phyloP scores from a whole-genome alignment of 2,797 vertebrate species.

The Botia almorhae region DNA sequence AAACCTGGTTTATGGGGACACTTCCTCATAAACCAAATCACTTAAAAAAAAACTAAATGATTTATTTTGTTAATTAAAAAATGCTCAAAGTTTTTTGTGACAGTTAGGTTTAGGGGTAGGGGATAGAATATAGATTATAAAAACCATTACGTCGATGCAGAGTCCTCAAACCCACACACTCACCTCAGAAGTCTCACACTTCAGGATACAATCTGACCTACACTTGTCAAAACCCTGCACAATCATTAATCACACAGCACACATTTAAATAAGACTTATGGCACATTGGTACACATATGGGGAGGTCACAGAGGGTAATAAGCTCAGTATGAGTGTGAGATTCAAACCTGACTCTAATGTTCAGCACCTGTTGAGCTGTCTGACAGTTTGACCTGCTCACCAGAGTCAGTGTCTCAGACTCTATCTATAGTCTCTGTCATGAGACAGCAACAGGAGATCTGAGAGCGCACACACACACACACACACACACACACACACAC shows the following conservation, averaged over 20 bases:
- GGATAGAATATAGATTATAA: too few species aligned
- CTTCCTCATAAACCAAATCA: too few species aligned
- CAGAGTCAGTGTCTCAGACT: slow-evolving; percentile 72
- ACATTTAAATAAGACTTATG: slow-evolving; percentile 8
- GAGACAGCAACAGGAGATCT: slow-evolving; percentile 50
- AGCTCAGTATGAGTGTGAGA: slow-evolving; percentile 12
- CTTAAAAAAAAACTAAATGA: too few species aligned
- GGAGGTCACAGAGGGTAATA: slow-evolving; percentile 18
- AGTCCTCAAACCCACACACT: not conserved
- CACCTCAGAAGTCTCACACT: not conserved
- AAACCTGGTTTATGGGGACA: too few species aligned
- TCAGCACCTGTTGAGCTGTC: slow-evolving; percentile 77
- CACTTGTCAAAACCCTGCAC: not conserved
- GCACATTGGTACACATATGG: slow-evolving; percentile 7
- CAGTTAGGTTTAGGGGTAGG: too few species aligned
- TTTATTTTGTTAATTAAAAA: too few species aligned
- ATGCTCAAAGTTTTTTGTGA: too few species aligned
- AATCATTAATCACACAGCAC: slow-evolving; percentile 9
- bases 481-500: slow-evolving; percentile 29
- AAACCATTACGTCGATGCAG: too few species aligned
- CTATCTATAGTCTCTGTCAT: slow-evolving; percentile 78
- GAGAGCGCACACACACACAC: slow-evolving; percentile 30
- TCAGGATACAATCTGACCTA: slow-evolving; percentile 12
- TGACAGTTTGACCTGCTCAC: slow-evolving; percentile 73
- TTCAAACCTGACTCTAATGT: slow-evolving; percentile 43